Percentiles rank a stretch among this genome's conserved stretches.
Evolutionary conservation across 2,888 invertebrate genomes (phyloP).

Genomic region (Cerceris rybyensis): DNA sequence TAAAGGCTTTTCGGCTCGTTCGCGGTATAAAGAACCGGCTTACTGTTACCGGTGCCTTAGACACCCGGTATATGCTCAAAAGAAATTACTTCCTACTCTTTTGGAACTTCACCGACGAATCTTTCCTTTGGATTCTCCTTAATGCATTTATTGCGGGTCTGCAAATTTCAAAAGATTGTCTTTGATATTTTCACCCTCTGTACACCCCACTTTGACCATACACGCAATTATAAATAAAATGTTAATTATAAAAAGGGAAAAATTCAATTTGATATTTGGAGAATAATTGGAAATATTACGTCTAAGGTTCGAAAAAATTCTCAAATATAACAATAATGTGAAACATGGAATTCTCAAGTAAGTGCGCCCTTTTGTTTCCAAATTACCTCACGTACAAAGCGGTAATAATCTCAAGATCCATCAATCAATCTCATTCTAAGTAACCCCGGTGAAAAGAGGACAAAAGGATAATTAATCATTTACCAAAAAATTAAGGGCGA

Average conservation of each 20-base stretch:
- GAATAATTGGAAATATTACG: too few species aligned
- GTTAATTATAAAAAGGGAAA: too few species aligned
- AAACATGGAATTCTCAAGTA: too few species aligned
- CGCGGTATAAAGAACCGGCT: background rate
- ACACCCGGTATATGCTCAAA: slow-evolving; percentile 25
- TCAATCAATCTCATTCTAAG: slow-evolving; percentile 3
- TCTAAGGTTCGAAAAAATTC: too few species aligned
- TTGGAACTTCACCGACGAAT: background rate
- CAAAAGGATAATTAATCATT: background rate
- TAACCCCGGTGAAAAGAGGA: background rate
- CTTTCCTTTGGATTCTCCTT: background rate
- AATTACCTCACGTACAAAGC: background rate
- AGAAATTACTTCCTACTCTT: slow-evolving; percentile 36
- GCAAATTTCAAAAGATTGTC: too few species aligned
- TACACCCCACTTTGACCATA: too few species aligned
- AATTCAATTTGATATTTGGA: too few species aligned
- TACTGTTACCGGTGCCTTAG: background rate
- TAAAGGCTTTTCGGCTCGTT: slow-evolving; percentile 37
- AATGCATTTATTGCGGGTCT: slow-evolving; percentile 9
- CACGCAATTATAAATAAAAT: too few species aligned
- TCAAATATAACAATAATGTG: too few species aligned
- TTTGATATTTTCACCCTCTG: too few species aligned
- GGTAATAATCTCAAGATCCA: background rate
- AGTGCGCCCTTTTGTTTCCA: background rate
- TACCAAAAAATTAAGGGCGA: background rate